Evolutionary conservation across 2,888 invertebrate species (phyloP).

Genomic region (Synanthedon andrenaeformis): DNA sequence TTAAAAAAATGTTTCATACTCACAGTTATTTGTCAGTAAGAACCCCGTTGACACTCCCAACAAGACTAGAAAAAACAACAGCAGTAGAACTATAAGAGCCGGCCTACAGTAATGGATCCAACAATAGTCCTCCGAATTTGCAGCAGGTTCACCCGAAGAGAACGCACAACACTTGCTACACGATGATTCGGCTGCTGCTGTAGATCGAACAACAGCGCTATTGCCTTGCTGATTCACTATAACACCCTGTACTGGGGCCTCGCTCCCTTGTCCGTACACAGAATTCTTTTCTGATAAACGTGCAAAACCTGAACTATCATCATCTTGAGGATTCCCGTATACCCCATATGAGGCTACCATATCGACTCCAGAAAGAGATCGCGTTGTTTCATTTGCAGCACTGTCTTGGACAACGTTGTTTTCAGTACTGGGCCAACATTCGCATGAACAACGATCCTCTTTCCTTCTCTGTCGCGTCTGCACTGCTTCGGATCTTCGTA

Average conservation of each 20-base stretch:
- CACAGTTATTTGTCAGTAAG: slow-evolving; percentile 71
- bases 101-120: slow-evolving; percentile 69
- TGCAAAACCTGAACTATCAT: slow-evolving; percentile 62
- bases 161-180: slow-evolving; percentile 52
- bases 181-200: slow-evolving; percentile 26
- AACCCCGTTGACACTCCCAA: slow-evolving; percentile 70
- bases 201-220: slow-evolving; percentile 54
- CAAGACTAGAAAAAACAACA: slow-evolving; percentile 67
- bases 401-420: slow-evolving; percentile 48
- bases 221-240: slow-evolving; percentile 67
- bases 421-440: slow-evolving; percentile 65
- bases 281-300: slow-evolving; percentile 51
- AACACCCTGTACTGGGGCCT: slow-evolving; percentile 61
- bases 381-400: slow-evolving; percentile 46
- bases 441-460: slow-evolving; percentile 64
- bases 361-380: slow-evolving; percentile 60
- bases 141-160: slow-evolving; percentile 41
- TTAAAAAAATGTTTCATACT: slow-evolving; percentile 29
- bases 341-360: slow-evolving; percentile 69
- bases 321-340: slow-evolving; percentile 61
- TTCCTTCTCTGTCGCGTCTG: slow-evolving; percentile 54
- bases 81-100: slow-evolving; percentile 61
- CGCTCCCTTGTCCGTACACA: slow-evolving; percentile 51
- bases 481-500: slow-evolving; percentile 44
- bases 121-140: slow-evolving; percentile 62